phyloP scores from a whole-genome alignment of 2,797 vertebrate species.

The Myotis findleyi region DNA sequence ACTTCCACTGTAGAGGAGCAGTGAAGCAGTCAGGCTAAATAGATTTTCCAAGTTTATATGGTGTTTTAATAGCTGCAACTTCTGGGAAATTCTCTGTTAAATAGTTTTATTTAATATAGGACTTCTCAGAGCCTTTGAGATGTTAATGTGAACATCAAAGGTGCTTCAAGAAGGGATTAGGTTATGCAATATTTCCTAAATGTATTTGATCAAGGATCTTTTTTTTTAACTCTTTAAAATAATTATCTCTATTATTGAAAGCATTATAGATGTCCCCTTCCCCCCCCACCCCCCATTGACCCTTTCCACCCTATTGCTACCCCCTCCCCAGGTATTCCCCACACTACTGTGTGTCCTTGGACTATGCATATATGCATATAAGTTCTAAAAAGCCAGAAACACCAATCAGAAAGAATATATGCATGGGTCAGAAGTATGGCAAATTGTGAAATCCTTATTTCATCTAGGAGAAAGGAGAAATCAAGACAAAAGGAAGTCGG shows the following conservation, averaged over 20 bases:
- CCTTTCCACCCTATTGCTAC: no score
- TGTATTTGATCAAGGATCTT: neutral
- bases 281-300: no score
- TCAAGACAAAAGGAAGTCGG: neutral
- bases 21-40: neutral
- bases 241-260: no score
- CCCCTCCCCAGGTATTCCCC: no score
- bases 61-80: neutral
- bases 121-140: slow-evolving; percentile 14
- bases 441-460: neutral
- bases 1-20: neutral
- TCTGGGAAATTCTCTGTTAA: neutral
- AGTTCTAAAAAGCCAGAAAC: no score
- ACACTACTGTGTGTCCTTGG: no score
- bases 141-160: slow-evolving; percentile 14
- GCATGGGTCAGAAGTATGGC: neutral
- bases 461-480: neutral
- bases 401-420: no score
- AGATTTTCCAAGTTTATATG: slow-evolving; percentile 4
- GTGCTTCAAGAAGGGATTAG: neutral
- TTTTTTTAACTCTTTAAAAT: neutral
- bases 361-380: no score
- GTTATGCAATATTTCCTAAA: neutral
- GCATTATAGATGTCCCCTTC: no score
- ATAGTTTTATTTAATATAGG: neutral